Conservation (phyloP, 1,140 invertebrate genomes). For the Stegodyphus mimosarum region DNA sequence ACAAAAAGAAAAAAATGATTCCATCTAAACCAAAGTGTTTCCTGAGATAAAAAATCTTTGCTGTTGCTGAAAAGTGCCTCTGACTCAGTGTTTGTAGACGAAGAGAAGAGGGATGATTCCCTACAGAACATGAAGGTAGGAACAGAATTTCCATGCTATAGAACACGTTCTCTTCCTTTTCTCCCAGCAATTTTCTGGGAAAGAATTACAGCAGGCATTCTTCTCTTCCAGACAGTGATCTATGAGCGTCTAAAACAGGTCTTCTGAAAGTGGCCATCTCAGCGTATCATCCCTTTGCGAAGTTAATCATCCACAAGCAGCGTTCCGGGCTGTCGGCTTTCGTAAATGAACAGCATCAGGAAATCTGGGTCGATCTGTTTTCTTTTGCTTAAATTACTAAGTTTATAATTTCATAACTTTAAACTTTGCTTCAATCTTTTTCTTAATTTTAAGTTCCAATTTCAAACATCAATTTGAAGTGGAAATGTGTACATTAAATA, state of each 20-base stretch:
- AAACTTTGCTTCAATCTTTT: too few relatives aligned
- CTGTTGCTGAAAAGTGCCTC: too few relatives aligned
- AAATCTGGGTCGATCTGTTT: too few relatives aligned
- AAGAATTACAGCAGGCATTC: background rate
- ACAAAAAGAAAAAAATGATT: too few relatives aligned
- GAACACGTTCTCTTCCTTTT: too few relatives aligned
- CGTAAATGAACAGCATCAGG: background rate
- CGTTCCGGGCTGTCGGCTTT: background rate
- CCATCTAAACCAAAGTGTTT: too few relatives aligned
- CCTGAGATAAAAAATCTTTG: too few relatives aligned
- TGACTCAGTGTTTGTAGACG: too few relatives aligned
- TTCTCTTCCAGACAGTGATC: slow-evolving; percentile 8
- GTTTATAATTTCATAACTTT: slow-evolving; percentile 8
- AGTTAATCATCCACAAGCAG: slow-evolving; percentile 3
- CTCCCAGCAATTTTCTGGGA: background rate
- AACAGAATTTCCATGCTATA: too few relatives aligned
- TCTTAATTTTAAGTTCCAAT: background rate
- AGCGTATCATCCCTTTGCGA: background rate
- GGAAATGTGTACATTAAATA: background rate
- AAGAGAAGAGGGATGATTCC: too few relatives aligned
- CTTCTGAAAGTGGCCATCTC: background rate
- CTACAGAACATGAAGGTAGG: too few relatives aligned
- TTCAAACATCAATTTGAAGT: background rate
- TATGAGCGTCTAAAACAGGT: background rate
- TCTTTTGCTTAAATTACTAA: background rate